Evolutionary conservation across 1,140 invertebrate species (phyloP).

Genomic region (Drosophila mojavensis): DNA sequence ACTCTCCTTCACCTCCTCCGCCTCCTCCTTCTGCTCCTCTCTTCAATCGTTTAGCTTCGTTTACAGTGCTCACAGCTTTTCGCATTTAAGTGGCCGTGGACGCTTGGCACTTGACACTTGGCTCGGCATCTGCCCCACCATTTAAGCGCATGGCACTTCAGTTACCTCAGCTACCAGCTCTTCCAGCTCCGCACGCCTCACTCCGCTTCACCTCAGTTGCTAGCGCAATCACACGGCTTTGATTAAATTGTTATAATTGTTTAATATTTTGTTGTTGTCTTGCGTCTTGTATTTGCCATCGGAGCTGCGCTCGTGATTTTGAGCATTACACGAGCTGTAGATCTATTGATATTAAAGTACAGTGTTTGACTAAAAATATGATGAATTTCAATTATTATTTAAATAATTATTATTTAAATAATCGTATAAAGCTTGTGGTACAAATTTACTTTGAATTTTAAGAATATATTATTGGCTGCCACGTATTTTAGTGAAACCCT

Average conservation of each 20-base stretch:
- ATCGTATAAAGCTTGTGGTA: no score
- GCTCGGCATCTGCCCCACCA: slow-evolving; percentile 9
- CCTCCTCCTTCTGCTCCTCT: background rate
- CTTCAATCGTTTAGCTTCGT: background rate
- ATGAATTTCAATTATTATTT: no score
- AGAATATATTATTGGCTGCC: no score
- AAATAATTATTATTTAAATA: no score
- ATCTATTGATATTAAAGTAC: background rate
- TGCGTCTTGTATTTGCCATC: background rate
- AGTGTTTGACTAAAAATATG: background rate
- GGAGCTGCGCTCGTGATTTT: slow-evolving; percentile 12
- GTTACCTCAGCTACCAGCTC: background rate
- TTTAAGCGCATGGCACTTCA: background rate
- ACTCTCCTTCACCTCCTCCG: fast-evolving
- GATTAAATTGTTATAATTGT: slow-evolving; percentile 48
- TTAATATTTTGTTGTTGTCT: slow-evolving; percentile 1
- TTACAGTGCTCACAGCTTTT: slow-evolving; percentile 20
- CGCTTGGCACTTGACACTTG: slow-evolving; percentile 23
- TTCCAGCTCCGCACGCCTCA: background rate
- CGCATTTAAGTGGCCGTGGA: slow-evolving; percentile 31
- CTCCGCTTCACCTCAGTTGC: background rate
- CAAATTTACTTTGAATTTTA: no score
- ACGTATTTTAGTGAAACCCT: no score
- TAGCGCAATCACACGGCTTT: slow-evolving; percentile 38
- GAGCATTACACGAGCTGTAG: slow-evolving; percentile 5